These are phyloP conservation scores for Acrossocheilus fasciatus DNA, from an alignment of 2,797 vertebrate genomes.

Conservation along the genomic window DNA sequence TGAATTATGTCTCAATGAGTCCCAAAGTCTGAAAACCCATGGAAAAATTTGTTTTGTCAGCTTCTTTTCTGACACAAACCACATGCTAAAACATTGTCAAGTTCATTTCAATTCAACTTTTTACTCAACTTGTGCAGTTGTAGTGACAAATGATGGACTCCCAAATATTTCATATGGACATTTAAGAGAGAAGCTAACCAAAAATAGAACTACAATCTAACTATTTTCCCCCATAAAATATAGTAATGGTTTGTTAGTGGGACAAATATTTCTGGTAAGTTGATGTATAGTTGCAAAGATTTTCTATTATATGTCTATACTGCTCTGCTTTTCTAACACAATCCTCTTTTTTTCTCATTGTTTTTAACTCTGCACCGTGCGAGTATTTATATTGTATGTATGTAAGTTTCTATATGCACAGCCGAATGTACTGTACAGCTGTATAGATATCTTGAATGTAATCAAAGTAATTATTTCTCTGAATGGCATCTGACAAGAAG, in stretches of 20 bases:
- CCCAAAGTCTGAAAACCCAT: background rate
- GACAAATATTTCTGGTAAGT: background rate
- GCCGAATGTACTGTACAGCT: constrained; percentile 37
- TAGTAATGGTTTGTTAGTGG: background rate
- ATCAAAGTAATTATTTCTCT: constrained; percentile 47
- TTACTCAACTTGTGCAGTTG: background rate
- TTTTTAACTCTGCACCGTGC: constrained; percentile 40
- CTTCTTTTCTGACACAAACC: background rate
- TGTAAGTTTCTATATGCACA: constrained; percentile 25
- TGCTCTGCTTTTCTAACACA: constrained; percentile 19
- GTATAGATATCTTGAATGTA: constrained; percentile 59
- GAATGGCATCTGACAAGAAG: constrained; percentile 38
- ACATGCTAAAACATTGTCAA: background rate
- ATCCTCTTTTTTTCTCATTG: background rate
- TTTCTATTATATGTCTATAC: background rate
- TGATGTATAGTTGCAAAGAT: constrained; percentile 8
- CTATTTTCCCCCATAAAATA: background rate
- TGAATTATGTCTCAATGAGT: background rate
- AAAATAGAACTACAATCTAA: constrained; percentile 1
- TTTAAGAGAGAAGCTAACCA: constrained; percentile 5
- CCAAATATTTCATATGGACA: background rate
- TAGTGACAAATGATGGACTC: constrained; percentile 7
- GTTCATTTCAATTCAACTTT: background rate
- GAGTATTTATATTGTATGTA: constrained; percentile 58
- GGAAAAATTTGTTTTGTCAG: background rate